These are phyloP conservation scores for Zonitis immaculata DNA, from an alignment of 2,888 invertebrate genomes.

Conservation along the genomic window DNA sequence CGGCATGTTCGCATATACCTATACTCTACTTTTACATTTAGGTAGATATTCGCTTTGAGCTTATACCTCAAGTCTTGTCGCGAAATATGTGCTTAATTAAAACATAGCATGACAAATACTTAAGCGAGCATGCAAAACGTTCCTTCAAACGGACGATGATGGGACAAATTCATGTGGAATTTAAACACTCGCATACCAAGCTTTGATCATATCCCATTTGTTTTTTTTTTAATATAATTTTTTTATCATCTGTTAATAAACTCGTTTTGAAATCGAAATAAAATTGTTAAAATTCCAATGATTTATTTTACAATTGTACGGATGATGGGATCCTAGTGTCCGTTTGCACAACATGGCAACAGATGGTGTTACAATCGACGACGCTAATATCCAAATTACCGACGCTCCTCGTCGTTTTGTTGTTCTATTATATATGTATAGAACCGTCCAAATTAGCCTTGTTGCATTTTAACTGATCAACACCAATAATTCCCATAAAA, in stretches of 20 bases:
- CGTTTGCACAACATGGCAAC: slow-evolving; percentile 16
- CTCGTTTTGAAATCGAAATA: not conserved
- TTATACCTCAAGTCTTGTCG: slow-evolving; percentile 40
- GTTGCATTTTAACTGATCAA: not conserved
- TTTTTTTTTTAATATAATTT: not conserved
- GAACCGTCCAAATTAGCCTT: slow-evolving; percentile 14
- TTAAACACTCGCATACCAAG: not conserved
- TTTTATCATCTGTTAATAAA: not conserved
- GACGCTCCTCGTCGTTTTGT: slow-evolving; percentile 5
- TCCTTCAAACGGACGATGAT: slow-evolving; percentile 33
- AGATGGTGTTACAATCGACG: slow-evolving; percentile 22
- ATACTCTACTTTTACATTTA: not conserved
- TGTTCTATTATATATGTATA: slow-evolving; percentile 17
- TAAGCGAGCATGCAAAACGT: slow-evolving; percentile 37
- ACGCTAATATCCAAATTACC: slow-evolving; percentile 21
- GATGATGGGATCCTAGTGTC: slow-evolving; percentile 8
- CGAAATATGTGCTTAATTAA: slow-evolving; percentile 47
- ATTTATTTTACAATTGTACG: not conserved
- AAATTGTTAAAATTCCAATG: no score
- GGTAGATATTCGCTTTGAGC: slow-evolving; percentile 38
- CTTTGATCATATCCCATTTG: slow-evolving; percentile 1
- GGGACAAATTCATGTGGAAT: slow-evolving; percentile 1
- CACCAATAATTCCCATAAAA: not conserved
- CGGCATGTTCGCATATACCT: slow-evolving; percentile 27
- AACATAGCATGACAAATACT: slow-evolving; percentile 48